Evolutionary conservation across 2,113 vertebrate genomes (phyloP).

Genomic region (Anolis carolinensis): DNA sequence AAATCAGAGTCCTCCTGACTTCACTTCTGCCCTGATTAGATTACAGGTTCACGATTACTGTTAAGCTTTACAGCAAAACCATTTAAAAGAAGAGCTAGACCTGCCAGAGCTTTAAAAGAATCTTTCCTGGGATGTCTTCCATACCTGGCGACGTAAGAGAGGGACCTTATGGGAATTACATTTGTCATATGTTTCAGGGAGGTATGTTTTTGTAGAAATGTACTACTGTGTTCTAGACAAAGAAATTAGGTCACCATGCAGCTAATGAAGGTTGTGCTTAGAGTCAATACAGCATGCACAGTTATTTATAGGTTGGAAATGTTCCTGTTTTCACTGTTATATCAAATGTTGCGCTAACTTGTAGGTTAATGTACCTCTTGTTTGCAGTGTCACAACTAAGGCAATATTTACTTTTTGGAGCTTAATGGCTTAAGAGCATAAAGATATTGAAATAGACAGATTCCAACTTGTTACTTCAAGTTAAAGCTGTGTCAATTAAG

Average conservation of each 20-base stretch:
- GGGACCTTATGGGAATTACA: constrained; percentile 76
- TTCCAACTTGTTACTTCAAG: background rate
- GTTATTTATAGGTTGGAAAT: background rate
- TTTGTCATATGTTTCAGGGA: constrained; percentile 82
- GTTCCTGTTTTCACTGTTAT: background rate
- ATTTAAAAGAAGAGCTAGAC: constrained; percentile 36
- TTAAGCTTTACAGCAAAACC: constrained; percentile 44
- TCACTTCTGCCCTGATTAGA: constrained; percentile 24
- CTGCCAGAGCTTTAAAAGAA: constrained; percentile 45
- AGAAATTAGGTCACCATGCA: background rate
- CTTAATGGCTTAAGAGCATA: background rate
- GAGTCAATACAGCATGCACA: no score
- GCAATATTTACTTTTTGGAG: background rate
- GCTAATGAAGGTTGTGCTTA: background rate
- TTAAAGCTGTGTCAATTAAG: background rate
- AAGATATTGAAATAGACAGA: background rate
- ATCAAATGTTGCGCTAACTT: background rate
- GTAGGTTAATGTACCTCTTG: background rate
- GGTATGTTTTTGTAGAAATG: constrained; percentile 72
- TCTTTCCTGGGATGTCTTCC: constrained; percentile 53
- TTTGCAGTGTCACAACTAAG: background rate
- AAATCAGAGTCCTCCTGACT: constrained; percentile 50
- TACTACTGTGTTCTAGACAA: constrained; percentile 38
- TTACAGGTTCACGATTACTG: constrained; percentile 25
- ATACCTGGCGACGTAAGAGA: constrained; percentile 62